Conservation (phyloP, 2,113 vertebrate genomes). For the Hyperoodon ampullatus region DNA sequence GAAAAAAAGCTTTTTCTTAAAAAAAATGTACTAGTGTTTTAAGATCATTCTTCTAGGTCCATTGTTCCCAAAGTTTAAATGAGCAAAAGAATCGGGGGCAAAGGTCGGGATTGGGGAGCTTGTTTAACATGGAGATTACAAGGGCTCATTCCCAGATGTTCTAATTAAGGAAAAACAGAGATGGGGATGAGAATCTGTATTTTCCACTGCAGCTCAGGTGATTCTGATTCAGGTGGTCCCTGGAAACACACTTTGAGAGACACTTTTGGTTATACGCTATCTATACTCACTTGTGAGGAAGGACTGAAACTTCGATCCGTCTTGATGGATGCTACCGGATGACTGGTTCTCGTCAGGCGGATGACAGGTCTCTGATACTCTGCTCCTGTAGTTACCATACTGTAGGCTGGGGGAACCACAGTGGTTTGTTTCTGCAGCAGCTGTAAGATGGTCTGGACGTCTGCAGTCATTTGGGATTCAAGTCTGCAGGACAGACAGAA, state of each 20-base stretch:
- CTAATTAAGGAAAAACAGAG: neutral
- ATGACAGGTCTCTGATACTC: conserved; percentile 90
- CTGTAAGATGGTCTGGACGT: conserved; percentile 96
- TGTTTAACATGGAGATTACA: neutral
- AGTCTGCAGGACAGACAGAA: conserved; percentile 86
- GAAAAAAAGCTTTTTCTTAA: neutral
- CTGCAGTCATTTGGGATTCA: conserved; percentile 96
- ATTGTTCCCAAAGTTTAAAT: conserved; percentile 15
- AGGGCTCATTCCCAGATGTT: neutral
- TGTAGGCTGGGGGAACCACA: conserved; percentile 95
- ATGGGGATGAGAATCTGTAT: neutral
- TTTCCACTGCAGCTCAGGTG: neutral
- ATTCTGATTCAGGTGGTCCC: neutral
- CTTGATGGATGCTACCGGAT: conserved; percentile 88
- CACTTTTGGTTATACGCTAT: neutral
- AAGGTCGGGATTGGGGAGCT: neutral
- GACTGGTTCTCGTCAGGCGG: conserved; percentile 82
- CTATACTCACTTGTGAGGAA: conserved; percentile 88
- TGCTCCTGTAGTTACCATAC: conserved; percentile 91
- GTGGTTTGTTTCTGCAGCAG: conserved; percentile 94
- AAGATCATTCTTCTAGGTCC: neutral
- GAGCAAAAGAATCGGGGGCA: neutral
- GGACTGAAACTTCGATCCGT: conserved; percentile 90
- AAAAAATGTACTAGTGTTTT: neutral
- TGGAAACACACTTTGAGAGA: neutral